Evolutionary conservation across 2,113 vertebrate genomes (phyloP).

Genomic region (Pao palembangensis): DNA sequence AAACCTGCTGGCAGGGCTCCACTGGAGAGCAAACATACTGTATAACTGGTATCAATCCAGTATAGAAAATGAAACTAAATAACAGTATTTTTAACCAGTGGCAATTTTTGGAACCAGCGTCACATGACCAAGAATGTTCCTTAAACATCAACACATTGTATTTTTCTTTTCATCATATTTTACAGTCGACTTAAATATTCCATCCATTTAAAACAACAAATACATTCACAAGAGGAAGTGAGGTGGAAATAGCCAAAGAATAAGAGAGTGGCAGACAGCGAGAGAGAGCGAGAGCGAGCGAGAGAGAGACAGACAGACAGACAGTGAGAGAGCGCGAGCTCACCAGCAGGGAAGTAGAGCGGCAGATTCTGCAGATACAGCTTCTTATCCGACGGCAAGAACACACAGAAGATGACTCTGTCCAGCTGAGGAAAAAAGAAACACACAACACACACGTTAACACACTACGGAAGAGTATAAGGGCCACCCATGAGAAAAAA

Average conservation of each 20-base stretch:
- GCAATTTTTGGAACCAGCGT: too few species aligned
- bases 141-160: too few species aligned
- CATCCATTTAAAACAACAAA: constrained; percentile 3
- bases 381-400: constrained; percentile 72
- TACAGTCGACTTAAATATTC: background rate
- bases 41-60: too few species aligned
- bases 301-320: background rate
- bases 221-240: background rate
- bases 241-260: background rate
- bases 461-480: constrained; percentile 10
- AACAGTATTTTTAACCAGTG: too few species aligned
- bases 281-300: background rate
- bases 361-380: constrained; percentile 72
- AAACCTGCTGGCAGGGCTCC: too few species aligned
- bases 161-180: too few species aligned
- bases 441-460: constrained; percentile 30
- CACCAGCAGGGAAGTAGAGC: constrained; percentile 74
- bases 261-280: background rate
- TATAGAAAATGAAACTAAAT: too few species aligned
- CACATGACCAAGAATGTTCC: too few species aligned
- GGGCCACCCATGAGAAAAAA: too few species aligned
- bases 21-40: too few species aligned
- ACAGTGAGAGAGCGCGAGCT: constrained; percentile 31
- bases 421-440: constrained; percentile 70
- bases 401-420: constrained; percentile 78